Evolutionary conservation across 2,113 vertebrate species (phyloP).

Genomic region (Polypterus senegalus): DNA sequence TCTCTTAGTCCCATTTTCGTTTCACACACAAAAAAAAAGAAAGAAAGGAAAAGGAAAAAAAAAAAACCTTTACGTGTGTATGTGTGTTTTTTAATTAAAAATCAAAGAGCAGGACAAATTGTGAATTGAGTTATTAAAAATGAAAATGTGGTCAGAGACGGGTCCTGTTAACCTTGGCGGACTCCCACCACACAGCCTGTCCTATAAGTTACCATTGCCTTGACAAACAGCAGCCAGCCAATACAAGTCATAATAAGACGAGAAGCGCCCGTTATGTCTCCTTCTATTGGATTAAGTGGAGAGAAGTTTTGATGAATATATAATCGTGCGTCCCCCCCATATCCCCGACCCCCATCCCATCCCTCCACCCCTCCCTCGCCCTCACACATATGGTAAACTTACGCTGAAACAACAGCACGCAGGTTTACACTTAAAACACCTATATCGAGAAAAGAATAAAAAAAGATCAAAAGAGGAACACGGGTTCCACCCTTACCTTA

Average conservation of each 20-base stretch:
- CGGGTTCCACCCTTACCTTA: conserved; percentile 67
- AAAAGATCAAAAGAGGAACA: conserved; percentile 24
- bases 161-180: too few species aligned
- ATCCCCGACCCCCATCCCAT: too few species aligned
- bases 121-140: background rate
- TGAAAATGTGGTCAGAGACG: too few species aligned
- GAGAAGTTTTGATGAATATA: too few species aligned
- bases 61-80: conserved; percentile 21
- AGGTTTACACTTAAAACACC: conserved; percentile 33
- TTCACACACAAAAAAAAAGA: conserved; percentile 29
- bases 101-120: conserved; percentile 3
- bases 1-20: conserved; percentile 17
- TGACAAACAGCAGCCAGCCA: too few species aligned
- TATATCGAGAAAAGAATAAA: conserved; percentile 25
- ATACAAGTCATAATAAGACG: too few species aligned
- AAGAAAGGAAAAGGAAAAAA: conserved; percentile 11
- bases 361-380: conserved; percentile 29
- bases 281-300: too few species aligned
- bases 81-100: conserved; percentile 30
- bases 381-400: conserved; percentile 31
- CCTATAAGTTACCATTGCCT: too few species aligned
- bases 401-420: conserved; percentile 17
- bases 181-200: too few species aligned
- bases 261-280: too few species aligned
- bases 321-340: too few species aligned